Base-by-base conservation (phyloP, 1,140 invertebrate genomes). In the Drosophila sp. region DNA sequence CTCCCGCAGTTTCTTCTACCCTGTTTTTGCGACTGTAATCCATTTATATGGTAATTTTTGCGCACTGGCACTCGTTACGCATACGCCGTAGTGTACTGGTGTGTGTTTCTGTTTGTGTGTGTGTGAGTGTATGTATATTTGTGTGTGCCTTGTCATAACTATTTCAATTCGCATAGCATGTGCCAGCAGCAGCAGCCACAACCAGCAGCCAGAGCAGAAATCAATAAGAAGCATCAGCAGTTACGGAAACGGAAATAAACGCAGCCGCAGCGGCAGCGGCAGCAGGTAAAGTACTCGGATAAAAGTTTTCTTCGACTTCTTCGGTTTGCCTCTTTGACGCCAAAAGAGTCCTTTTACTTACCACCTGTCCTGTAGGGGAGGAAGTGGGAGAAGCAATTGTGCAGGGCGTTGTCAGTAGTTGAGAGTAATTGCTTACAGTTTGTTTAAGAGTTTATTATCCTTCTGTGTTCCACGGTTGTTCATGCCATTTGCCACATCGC, bases 21-120 rank as follows among this genome's bases (percentile, higher is more conserved):
- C 69, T 58, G 11, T 33, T 60, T 40, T 69, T 77, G 23, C 40
- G 47, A 57, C 69, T 62, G 79, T 87, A 87, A 87, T 87, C 84
- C 84, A 87, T 87, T 87, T 87, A 87, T 89, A 87, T 87, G 83
- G 83, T 87, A 87, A 87, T 87, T 86, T 86, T 57, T 77, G 67
- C 58, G 47, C 72, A 60, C 69, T 72, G 66, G 67, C 65, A 62
- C 72, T 71, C 70, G 69, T 70, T 72, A 64, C 66, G 44, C 79
- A 70, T 65, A 71, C 41, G 55, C 64, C 44, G 66, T 66, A 41
- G 58, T 50, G 44, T 50, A 50, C 44, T 2, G 44, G 23, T 47
- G 4, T 47, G 17, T 7, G 44, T 25, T 2, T 47, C 17, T 47
- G 44, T 47, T 1, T 47, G 6, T 47, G 3, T 23, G 2, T 23